Evolutionary conservation across 1,140 invertebrate genomes (phyloP), one percentile per base, ranked within the genome.

Genomic region (Macrosteles quadrilineatus): DNA sequence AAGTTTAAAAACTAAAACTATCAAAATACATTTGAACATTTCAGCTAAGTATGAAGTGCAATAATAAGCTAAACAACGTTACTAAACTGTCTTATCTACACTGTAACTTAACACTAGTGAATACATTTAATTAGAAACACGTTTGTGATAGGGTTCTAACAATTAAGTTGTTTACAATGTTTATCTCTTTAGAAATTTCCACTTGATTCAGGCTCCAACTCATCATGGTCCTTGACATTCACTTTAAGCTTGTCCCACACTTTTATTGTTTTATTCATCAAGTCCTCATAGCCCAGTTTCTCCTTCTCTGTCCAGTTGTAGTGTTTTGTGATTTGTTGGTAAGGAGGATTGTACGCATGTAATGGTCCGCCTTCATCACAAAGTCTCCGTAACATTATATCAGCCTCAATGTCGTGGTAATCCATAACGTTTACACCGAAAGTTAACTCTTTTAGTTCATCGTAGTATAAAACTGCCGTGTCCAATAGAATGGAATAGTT

Each of bases 401-500:
- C 47, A 11, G 47, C 47, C n/a, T 50, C 47, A 50, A 9, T 4
- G 4, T 50, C 47, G 4, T 21, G 14, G 21, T 50, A 50, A 21
- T 50, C 47, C 47, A 50, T n/a, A 19, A n/a, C n/a, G n/a, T 17
- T 19, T 6, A 50, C 47, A 6, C 32, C 32, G 32, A 6, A 36
- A 36, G 32, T 36, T 21, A 50, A 21, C 47, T 50, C 47, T n/a
- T 50, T 50, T n/a, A 50, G 47, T n/a, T 50, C 47, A 19, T 50
- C 47, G n/a, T 50, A 50, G n/a, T 50, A 50, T 17, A 17, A 4
- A 17, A 50, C 47, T 19, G 47, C 47, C n/a, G 47, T 50, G 6
- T 50, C 47, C n/a, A 50, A 19, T 17, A 50, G n/a, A 21, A 50
- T 50, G n/a, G 47, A 50, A 21, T 50, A 50, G n/a, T 50, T 50